Evolutionary conservation across 2,797 vertebrate species (phyloP).

Genomic region (Crenichthys baileyi): DNA sequence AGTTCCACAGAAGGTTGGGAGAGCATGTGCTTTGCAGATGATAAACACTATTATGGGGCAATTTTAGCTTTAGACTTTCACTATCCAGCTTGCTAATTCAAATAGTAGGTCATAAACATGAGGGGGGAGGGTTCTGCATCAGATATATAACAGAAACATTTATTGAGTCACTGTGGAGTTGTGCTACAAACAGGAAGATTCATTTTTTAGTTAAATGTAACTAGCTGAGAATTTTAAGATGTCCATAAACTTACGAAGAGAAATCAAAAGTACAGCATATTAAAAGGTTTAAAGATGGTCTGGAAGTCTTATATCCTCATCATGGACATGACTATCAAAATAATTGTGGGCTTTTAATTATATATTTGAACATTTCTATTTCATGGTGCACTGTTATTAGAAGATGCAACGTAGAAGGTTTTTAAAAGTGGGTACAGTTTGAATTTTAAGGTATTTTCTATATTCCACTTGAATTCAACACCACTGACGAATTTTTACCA

Average conservation of each 20-base stretch:
- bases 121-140: constrained; percentile 4
- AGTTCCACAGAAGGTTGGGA: constrained; percentile 10
- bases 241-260: too few species aligned
- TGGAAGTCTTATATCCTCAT: neutral
- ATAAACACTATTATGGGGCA: constrained; percentile 15
- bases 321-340: too few species aligned
- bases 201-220: neutral
- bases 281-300: neutral
- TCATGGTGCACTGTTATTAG: too few species aligned
- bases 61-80: constrained; percentile 1
- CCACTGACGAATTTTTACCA: too few species aligned
- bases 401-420: too few species aligned
- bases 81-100: neutral
- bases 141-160: constrained; percentile 3
- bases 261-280: neutral
- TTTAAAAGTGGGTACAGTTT: too few species aligned
- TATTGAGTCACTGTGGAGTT: constrained; percentile 1
- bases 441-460: too few species aligned
- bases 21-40: constrained; percentile 18
- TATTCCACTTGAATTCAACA: too few species aligned
- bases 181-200: neutral
- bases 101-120: constrained; percentile 18
- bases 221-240: neutral
- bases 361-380: too few species aligned
- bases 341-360: too few species aligned